Base-by-base conservation (phyloP, 2,113 vertebrate species). In the Nerophis lumbriciformis region DNA sequence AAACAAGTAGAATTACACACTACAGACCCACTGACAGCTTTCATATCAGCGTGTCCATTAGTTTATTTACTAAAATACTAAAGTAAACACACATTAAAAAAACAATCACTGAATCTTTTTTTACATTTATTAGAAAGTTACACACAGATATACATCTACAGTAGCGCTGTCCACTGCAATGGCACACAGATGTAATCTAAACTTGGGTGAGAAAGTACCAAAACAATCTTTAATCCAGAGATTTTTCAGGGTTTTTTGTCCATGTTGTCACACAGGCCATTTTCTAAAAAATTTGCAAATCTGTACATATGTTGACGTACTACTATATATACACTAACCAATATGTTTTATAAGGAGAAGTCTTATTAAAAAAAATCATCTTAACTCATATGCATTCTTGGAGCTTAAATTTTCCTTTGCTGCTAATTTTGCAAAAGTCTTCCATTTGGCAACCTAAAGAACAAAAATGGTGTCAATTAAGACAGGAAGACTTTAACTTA, bases 81-180 rank as follows among this genome's bases (percentile, higher is more conserved):
- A 28, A 28, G 28, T 28, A 28, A 28, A 28, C 28, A 28, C 28
- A 28, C 28, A 28, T 28, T 28, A 28, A 28, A 28, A 28, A 28
- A 28, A 28, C 28, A 28, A 28, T 28, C 28, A 28, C 28, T 28
- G 28, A 28, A 28, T 28, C 28, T 28, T 28, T 80, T 73, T 75
- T 62, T 66, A 77, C 75, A 79, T 80, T 81, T 83, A 67, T 85
- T 84, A 86, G 19, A 87, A 86, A 86, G 63, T 82, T 84, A 82
- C 80, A 87, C 84, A 86, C 83, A 83, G 75, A 59, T 80, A 60
- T 57, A 28, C 28, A 65, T 61, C 77, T 45, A 45, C 42, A 45
- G 42, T 45, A 71, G 53, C 63, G 72, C 60, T 68, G 66, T 71
- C 63, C 73, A 85, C 77, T 77, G 77, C 69, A 82, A 58, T 68